These are phyloP conservation scores for Polyergus mexicanus DNA, from an alignment of 1,140 invertebrate species.

Conservation along the genomic window DNA sequence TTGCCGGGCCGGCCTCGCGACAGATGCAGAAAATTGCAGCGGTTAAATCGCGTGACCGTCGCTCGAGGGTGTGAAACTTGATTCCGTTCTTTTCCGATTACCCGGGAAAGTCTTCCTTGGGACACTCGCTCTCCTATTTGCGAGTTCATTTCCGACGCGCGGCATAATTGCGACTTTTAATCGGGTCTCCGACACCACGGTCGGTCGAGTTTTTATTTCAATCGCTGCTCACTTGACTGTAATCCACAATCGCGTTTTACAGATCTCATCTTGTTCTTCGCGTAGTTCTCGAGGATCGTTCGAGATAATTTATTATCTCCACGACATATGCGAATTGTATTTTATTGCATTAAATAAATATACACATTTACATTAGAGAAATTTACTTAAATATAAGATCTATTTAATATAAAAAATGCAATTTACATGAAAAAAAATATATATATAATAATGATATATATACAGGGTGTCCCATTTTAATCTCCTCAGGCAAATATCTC, in stretches of 20 bases:
- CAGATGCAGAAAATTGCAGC: slow-evolving; percentile 17
- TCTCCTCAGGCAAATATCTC: no score
- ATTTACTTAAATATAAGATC: neutral
- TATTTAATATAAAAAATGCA: neutral
- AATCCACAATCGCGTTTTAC: neutral
- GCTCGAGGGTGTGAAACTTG: slow-evolving; percentile 2
- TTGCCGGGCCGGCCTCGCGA: neutral
- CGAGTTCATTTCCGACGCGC: neutral
- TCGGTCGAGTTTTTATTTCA: slow-evolving; percentile 1
- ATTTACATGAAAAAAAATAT: neutral
- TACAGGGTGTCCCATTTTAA: no score
- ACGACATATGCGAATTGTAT: neutral
- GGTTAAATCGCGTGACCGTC: slow-evolving; percentile 1
- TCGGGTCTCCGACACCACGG: neutral
- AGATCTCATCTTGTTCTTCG: neutral
- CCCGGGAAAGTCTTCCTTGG: neutral
- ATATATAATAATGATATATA: no score
- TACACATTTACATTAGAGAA: neutral
- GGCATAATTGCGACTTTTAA: neutral
- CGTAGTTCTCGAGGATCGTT: neutral
- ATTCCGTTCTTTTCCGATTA: neutral
- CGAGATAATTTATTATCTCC: neutral
- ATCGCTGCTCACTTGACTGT: neutral
- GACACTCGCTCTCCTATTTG: neutral
- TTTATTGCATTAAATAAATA: no score